Base-by-base conservation (phyloP, 2,888 invertebrate genomes). In the Adela reaumurella region DNA sequence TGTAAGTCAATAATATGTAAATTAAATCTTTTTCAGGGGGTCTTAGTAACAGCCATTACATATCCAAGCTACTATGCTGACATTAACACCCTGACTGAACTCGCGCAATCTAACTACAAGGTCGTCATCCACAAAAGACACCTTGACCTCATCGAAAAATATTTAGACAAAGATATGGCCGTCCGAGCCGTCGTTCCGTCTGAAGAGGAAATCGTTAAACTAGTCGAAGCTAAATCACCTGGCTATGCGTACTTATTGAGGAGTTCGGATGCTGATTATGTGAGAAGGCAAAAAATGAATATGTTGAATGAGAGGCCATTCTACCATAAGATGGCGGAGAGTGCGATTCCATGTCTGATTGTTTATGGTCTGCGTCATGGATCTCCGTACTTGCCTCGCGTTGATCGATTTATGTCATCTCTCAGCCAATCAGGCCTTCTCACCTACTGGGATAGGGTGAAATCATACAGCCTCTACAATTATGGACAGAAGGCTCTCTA, bases 331-430 rank as follows among this genome's bases (percentile, higher is more conserved):
- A 73, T 81, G 58, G 54, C 57, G 8, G 73, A 78, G 20, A 83
- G 84, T 55, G 80, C 83, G 14, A 68, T 83, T 0, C 83, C 83
- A 0, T 82, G 81, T 58, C 72, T 73, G 17, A 73, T 81, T 1
- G 83, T 82, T 0, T 83, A 81, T 51, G 80, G 81, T 1, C 62
- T 82, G 10, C 72, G 76, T n/a, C 81, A 82, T 53, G 84, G 84
- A 1, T 83, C 83, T 24, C 83, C 83, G 0, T 83, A 81, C 57
- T 59, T 81, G 46, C 69, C 67, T 8, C 70, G 68, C 48, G 46
- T 84, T 3, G 68, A 83, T 52, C 63, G 62, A 14, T 63, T 83
- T 1, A 58, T 83, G 2, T 62, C 69, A 17, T 67, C 68, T 49
- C 58, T 81, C 1, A 70, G 73, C 48, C 80, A 84, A 62, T 76